Evolutionary conservation across 2,797 vertebrate genomes (phyloP).

Genomic region (Bradypodion pumilum): DNA sequence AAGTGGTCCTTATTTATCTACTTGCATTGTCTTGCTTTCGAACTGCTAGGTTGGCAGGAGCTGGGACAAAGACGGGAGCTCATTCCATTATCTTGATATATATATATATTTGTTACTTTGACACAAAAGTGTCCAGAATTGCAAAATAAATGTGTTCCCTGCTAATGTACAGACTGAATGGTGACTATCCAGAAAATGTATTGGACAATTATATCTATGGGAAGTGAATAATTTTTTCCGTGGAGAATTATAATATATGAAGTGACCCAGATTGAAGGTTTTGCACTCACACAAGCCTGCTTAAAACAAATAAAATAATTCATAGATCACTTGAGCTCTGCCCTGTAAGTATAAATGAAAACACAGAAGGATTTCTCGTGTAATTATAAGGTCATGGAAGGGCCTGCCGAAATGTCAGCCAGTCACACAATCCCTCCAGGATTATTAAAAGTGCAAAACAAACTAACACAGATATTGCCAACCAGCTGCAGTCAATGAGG

Average conservation of each 20-base stretch:
- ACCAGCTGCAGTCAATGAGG: not conserved
- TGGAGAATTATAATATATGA: conserved; percentile 1
- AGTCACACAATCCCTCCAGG: not conserved
- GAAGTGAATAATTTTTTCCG: not conserved
- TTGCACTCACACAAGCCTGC: not conserved
- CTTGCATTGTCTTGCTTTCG: too few relatives aligned
- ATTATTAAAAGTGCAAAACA: conserved; percentile 32
- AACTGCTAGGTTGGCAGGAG: too few relatives aligned
- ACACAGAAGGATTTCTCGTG: conserved; percentile 14
- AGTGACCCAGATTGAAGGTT: conserved; percentile 1
- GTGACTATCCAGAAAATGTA: not conserved
- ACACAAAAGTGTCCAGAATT: not conserved
- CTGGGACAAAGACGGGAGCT: too few relatives aligned
- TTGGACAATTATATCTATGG: too few relatives aligned
- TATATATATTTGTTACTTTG: not conserved
- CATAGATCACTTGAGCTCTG: conserved; percentile 2
- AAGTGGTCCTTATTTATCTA: too few relatives aligned
- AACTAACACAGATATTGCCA: conserved; percentile 18
- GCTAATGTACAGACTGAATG: not conserved
- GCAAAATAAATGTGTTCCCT: not conserved
- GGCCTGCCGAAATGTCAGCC: conserved; percentile 1
- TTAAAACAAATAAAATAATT: not conserved
- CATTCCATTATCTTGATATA: too few relatives aligned
- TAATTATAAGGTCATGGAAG: conserved; percentile 23
- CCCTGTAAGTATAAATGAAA: not conserved